A percentile compares a stretch with the other conserved stretches of the same genome.
Evolutionary conservation across 2,888 invertebrate species (phyloP).

Genomic region (Branchipolynoe longqiensis): DNA sequence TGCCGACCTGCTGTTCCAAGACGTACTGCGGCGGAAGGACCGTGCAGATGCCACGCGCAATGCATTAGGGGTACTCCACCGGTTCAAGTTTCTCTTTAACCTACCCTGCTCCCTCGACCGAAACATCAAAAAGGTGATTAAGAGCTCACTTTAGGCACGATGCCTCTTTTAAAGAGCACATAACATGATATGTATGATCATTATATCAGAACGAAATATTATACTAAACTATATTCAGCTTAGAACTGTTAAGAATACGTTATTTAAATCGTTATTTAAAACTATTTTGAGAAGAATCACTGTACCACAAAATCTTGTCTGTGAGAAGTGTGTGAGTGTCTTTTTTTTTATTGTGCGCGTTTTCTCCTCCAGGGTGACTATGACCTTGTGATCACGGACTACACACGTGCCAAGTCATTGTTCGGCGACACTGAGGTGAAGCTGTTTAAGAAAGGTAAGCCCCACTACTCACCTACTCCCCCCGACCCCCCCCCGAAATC

Average conservation of each 20-base stretch:
- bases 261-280: too few relatives aligned
- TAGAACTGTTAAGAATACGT: too few relatives aligned
- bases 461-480: too few relatives aligned
- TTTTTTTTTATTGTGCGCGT: neutral
- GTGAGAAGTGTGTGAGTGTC: too few relatives aligned
- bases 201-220: too few relatives aligned
- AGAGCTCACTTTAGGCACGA: too few relatives aligned
- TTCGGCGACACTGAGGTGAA: slow-evolving; percentile 95
- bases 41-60: slow-evolving; percentile 97
- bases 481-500: too few relatives aligned
- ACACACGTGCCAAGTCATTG: slow-evolving; percentile 95
- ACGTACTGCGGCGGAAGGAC: slow-evolving; percentile 94
- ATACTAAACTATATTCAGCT: too few relatives aligned
- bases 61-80: slow-evolving; percentile 93
- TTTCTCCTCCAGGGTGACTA: slow-evolving; percentile 88
- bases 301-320: too few relatives aligned
- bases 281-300: too few relatives aligned
- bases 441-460: slow-evolving; percentile 80
- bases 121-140: slow-evolving; percentile 89
- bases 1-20: slow-evolving; percentile 95
- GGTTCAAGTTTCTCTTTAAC: slow-evolving; percentile 97
- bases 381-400: slow-evolving; percentile 98
- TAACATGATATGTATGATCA: too few relatives aligned
- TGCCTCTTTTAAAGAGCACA: too few relatives aligned
- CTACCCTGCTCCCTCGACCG: slow-evolving; percentile 96